Base-by-base conservation (phyloP, 1,140 invertebrate genomes). In the Zaprionus lachaisei region DNA sequence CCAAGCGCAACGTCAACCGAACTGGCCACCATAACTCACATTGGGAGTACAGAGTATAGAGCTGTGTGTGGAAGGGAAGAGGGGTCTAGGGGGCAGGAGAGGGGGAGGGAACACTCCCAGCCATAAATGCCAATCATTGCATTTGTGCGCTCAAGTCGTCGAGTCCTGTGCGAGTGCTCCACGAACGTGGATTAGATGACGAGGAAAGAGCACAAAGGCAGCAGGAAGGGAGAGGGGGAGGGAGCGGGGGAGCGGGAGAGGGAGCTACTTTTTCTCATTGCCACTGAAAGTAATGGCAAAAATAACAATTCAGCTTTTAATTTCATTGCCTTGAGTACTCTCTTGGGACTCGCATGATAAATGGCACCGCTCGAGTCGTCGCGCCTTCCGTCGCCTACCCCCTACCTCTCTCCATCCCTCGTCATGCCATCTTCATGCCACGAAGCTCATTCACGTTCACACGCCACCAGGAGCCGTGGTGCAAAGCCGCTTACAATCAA, bases 231-330 rank as follows among this genome's bases (percentile, higher is more conserved):
- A 1, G 31, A n/a, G 26, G 20, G 26, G 22, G 6, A 55, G 51
- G 38, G 31, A 22, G 47, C 66, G 47, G 11, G 38, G 11, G 20
- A n/a, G 72, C 17, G 26, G 61, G 15, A n/a, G 17, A 1, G 3
- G 26, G 4, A 55, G 24, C 54, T n/a, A 56, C 61, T 51, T 14
- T 51, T 28, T 20, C 20, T 34, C 22, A 54, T 54, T 51, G 26
- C 44, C 38, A 65, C 24, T 31, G 47, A 66, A 56, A 55, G 51
- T 31, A 56, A 66, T 22, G 64, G 49, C 49, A 66, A 63, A 75
- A 82, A 82, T 82, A 83, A 83, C 80, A 82, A 83, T 83, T 83
- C 76, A 82, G 80, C 80, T 83, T 82, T 83, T 83, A 83, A 83
- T 83, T 83, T 83, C 80, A 83, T 83, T 82, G 80, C 80, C 67